Base-by-base conservation (phyloP, 2,888 invertebrate genomes). In the Dryocosmus kuriphilus region DNA sequence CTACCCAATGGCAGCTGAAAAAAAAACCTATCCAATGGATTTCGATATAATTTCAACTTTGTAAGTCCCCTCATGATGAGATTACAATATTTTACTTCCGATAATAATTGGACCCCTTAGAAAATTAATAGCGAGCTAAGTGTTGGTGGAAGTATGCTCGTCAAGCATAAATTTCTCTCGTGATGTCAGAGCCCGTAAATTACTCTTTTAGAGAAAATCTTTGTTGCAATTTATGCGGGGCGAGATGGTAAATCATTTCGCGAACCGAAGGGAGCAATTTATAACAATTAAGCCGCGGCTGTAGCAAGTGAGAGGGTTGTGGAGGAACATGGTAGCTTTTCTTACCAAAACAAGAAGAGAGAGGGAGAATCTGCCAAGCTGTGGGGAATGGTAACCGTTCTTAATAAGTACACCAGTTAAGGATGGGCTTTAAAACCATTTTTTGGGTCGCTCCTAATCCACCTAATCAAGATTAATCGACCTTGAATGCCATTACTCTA, bases 161-260 rank as follows among this genome's bases (percentile, higher is more conserved):
- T 83, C 82, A 85, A 76, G 86, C 85, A 83, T 87, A 87, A 87
- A 86, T 85, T 71, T 71, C 80, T 84, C 67, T 82, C 81, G 80
- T 83, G 81, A 85, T 84, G 85, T 85, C 81, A 85, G 82, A 82
- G 81, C 83, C 84, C 90, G 87, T 90, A 90, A 90, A 90, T 90
- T 89, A 89, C 88, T 89, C 88, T 89, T 88, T 89, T 88, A 88
- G 87, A 89, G 88, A 88, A 89, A 89, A 89, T 89, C 89, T 89
- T 89, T 89, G 89, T 89, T 88, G 89, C 88, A 88, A 90, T 90
- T 90, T 90, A 90, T 90, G 88, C 88, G 86, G 83, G 83, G 81
- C 82, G 77, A 77, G 82, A 83, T 86, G 86, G 87, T 91, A 89
- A 91, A 90, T 91, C 90, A 90, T 91, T 88, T 87, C 85, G 85